phyloP scores from a whole-genome alignment of 2,113 vertebrate species.

The Cacatua alba region DNA sequence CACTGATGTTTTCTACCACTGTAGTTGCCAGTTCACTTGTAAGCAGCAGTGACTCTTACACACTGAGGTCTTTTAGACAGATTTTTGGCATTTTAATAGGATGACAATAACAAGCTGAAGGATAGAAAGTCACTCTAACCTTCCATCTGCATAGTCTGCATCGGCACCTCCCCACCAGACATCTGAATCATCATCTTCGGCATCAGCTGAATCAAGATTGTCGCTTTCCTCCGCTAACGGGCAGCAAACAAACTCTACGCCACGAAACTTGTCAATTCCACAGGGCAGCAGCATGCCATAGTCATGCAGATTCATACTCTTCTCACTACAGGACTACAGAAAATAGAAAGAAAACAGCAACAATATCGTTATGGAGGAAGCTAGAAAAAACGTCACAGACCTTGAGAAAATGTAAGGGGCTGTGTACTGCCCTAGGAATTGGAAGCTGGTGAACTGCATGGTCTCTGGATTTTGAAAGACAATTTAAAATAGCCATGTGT shows the following conservation, averaged over 20 bases:
- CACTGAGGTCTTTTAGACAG: not conserved
- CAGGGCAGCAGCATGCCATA: conserved; percentile 98
- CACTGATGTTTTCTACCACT: not conserved
- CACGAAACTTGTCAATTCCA: conserved; percentile 94
- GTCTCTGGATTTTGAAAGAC: not conserved
- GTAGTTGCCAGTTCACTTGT: not conserved
- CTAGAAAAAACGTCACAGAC: not conserved
- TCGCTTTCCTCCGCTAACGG: conserved; percentile 83
- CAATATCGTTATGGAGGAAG: not conserved
- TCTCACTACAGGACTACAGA: conserved; percentile 91
- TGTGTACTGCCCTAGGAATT: not conserved
- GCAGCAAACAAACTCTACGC: conserved; percentile 98
- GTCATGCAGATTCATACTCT: conserved; percentile 93
- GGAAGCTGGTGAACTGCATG: not conserved
- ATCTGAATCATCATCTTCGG: conserved; percentile 92
- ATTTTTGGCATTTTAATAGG: not conserved
- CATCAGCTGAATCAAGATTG: conserved; percentile 84
- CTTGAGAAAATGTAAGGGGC: not conserved
- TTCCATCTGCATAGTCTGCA: conserved; percentile 91
- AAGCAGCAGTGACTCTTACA: not conserved
- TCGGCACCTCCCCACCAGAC: conserved; percentile 98
- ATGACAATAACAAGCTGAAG: not conserved
- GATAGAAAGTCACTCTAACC: conserved; percentile 72
- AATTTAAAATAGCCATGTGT: not conserved
- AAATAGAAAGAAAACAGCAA: not conserved